Evolutionary conservation across 2,888 invertebrate genomes (phyloP).

Genomic region (Noctuana brunneofusca): DNA sequence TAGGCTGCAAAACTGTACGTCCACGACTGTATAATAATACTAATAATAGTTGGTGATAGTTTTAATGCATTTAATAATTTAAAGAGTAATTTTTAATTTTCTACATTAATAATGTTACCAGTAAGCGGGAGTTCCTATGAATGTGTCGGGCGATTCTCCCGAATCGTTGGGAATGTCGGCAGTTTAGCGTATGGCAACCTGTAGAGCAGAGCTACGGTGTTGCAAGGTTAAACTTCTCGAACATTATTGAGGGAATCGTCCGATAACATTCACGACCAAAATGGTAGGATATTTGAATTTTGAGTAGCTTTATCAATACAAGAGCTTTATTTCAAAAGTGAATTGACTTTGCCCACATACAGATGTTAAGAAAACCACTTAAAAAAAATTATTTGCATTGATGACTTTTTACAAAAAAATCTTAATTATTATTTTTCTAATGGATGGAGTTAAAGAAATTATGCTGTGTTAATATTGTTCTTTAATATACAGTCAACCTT

Average conservation of each 20-base stretch:
- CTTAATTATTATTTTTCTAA: no score
- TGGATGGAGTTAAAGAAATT: no score
- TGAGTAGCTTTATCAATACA: constrained; percentile 19
- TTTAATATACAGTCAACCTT: no score
- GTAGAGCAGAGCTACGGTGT: constrained; percentile 67
- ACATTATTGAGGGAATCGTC: constrained; percentile 50
- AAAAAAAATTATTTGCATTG: background rate
- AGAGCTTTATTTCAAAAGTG: constrained; percentile 22
- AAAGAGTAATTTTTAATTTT: constrained; percentile 32
- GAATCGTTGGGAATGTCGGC: constrained; percentile 44
- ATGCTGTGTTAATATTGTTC: no score
- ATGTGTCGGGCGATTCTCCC: constrained; percentile 47
- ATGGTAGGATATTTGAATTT: constrained; percentile 27
- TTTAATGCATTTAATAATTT: constrained; percentile 55
- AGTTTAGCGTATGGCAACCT: constrained; percentile 55
- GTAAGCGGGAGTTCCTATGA: constrained; percentile 52
- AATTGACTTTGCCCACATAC: constrained; percentile 21
- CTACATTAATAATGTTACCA: constrained; percentile 34
- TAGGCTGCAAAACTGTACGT: constrained; percentile 48
- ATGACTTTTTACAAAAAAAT: background rate
- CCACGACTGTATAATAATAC: constrained; percentile 44
- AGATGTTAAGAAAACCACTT: background rate
- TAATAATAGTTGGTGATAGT: constrained; percentile 47
- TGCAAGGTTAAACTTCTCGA: constrained; percentile 59
- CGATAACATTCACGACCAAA: constrained; percentile 37